Conservation (phyloP, 1,140 invertebrate species). For the Drosophila arizonae region DNA sequence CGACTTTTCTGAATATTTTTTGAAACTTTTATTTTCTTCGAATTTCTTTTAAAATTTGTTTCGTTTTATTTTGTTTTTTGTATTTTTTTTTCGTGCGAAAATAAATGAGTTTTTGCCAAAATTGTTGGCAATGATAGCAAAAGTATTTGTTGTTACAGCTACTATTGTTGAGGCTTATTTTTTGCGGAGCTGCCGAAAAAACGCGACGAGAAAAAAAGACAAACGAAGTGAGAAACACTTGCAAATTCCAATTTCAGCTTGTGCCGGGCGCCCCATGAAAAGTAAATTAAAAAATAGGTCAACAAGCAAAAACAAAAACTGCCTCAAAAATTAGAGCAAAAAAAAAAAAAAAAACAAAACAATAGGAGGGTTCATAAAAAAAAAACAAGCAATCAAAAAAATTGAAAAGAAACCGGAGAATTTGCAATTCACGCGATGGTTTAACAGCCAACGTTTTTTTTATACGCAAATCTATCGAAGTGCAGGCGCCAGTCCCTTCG, state of each 20-base stretch:
- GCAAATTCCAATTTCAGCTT: constrained; percentile 71
- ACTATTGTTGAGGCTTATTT: constrained; percentile 30
- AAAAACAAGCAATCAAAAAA: constrained; percentile 20
- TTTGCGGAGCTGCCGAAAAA: constrained; percentile 8
- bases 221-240: constrained; percentile 51
- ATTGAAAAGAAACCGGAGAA: constrained; percentile 30
- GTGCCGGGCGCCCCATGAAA: constrained; percentile 8
- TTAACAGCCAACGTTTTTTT: constrained; percentile 67
- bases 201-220: constrained; percentile 8
- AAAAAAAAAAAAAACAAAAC: constrained; percentile 4
- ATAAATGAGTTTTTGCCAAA: constrained; percentile 35
- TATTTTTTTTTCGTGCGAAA: constrained; percentile 1
- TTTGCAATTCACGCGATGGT: constrained; percentile 73
- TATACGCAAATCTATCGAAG: neutral
- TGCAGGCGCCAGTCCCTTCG: neutral
- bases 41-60: constrained; percentile 23
- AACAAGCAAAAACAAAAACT: constrained; percentile 23
- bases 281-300: constrained; percentile 77
- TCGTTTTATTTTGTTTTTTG: constrained; percentile 13
- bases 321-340: constrained; percentile 17
- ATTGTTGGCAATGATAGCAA: constrained; percentile 28
- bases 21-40: constrained; percentile 38
- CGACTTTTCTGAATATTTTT: constrained; percentile 60
- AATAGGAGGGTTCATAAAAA: constrained; percentile 1
- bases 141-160: constrained; percentile 30